Percentiles rank a stretch among this genome's conserved stretches.
phyloP scores from a whole-genome alignment of 35 echinoderm and acorn worm species.

The Lytechinus pictus region DNA sequence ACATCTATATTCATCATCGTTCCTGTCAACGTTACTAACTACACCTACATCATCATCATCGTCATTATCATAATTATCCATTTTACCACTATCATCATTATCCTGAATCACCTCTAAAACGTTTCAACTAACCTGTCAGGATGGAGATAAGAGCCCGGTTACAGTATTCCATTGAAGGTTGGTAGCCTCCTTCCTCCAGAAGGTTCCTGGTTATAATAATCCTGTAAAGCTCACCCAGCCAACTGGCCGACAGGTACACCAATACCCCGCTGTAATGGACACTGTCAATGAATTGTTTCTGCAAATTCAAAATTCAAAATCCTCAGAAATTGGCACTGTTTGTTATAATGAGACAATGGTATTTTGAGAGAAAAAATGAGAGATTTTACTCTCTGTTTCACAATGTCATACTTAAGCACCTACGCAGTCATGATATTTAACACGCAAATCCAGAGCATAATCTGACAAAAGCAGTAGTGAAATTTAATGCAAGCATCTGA shows the following conservation, averaged over 20 bases:
- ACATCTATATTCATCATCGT: too few species aligned
- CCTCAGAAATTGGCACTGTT: too few species aligned
- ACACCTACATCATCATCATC: background rate
- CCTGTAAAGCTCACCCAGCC: slow-evolving; percentile 88
- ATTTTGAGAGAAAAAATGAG: too few species aligned
- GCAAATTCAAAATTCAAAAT: slow-evolving; percentile 18
- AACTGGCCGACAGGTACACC: slow-evolving; percentile 91
- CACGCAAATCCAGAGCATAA: too few species aligned
- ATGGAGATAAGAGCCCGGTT: slow-evolving; percentile 76
- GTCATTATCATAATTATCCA: background rate
- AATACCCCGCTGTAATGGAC: slow-evolving; percentile 90
- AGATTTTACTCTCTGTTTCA: too few species aligned
- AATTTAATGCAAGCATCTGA: too few species aligned
- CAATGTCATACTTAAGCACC: too few species aligned
- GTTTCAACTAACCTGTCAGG: slow-evolving; percentile 63
- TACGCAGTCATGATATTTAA: too few species aligned
- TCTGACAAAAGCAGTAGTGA: too few species aligned
- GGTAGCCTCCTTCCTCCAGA: slow-evolving; percentile 82
- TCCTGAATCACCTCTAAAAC: background rate
- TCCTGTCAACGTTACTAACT: background rate
- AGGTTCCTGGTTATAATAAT: slow-evolving; percentile 80
- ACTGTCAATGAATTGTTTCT: slow-evolving; percentile 97
- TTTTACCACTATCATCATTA: background rate
- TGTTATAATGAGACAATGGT: too few species aligned
- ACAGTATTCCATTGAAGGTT: slow-evolving; percentile 52